Base-by-base conservation (phyloP, 2,797 vertebrate species). In the Gobio occitaniae region DNA sequence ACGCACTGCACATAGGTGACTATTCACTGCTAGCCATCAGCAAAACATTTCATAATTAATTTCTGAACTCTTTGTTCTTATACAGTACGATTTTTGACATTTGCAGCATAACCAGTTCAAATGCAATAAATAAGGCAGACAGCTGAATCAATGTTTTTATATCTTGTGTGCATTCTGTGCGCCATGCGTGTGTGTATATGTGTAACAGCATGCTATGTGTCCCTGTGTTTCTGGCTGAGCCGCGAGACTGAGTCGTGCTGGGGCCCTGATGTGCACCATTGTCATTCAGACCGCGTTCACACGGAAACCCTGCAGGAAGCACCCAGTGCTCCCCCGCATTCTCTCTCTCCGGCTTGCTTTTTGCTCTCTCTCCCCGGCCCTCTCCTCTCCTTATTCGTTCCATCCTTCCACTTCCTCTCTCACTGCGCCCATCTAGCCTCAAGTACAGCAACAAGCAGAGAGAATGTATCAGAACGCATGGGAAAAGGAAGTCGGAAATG, bases 281-380 rank as follows among this genome's bases (percentile, higher is more conserved):
- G 91, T 93, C 93, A 93, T 94, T 94, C 94, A 93, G 91, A 85
- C 77, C 78, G 90, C 92, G 85, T 94, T 91, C 92, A 91, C 92
- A 92, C 87, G 92, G 93, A 91, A 92, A 91, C 92, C 92, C 93
- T 90, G 88, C 92, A 94, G 93, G 93, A 95, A 93, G 91, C 88
- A 81, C 89, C 85, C 76, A 63, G 84, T 74, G 78, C 70, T 70
- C 82, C 74, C 79, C 65, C 87, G 21, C 86, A 63, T 81, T 59
- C 86, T 71, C 77, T 38, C 82, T 59, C 83, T 65, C 78, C 38
- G 65, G 32, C 79, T n/a, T 59, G 38, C 80, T 38, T 68, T 71
- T 63, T 84, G 77, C 86, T 77, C 72, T 59, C 87, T 65, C 86
- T 79, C 83, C 79, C 54, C 38, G 25, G 54, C 70, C 32, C 17